Base-by-base conservation (phyloP, 2,888 invertebrate genomes). In the Aplocera efformata region DNA sequence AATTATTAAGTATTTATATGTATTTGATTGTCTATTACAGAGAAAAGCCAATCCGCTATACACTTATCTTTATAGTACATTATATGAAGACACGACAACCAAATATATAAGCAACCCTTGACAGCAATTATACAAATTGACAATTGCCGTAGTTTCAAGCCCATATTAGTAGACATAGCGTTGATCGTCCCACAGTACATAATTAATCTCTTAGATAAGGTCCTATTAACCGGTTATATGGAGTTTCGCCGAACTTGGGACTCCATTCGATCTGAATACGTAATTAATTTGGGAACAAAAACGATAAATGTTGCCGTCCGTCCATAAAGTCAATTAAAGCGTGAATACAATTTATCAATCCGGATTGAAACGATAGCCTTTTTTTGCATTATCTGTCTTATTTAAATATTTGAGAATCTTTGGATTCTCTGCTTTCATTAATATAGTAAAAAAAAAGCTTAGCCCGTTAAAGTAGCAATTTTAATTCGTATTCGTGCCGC, bases 181-280 rank as follows among this genome's bases (percentile, higher is more conserved):
- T 9, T 31, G 34, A 34, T 33, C 31, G 32, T 37, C 34, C 23
- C 24, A 25, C n/a, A 32, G 26, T 17, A 34, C 13, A 54, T 65
- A 77, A 74, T 79, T 76, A 77, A 77, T 72, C 73, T 67, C 54
- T 56, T 28, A 60, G 63, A 69, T 67, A 64, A 59, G 60, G 55
- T 61, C 52, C 65, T 51, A 75, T 75, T 76, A 72, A 62, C 56
- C 59, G 8, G 28, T 56, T 67, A 66, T 60, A 58, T 62, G 63
- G 41, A 48, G 33, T 47, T 42, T 50, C 44, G 32, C 34, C 50
- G 43, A 54, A 43, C 32, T 50, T 50, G 40, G 42, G 50, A 42
- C 43, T 24, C 45, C 47, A 39, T 56, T 53, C 50, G 48, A 48
- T 52, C 53, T 48, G 55, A 58, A 58, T 57, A 50, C 48, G 50